These are phyloP conservation scores for Acrocyrtus sp. DNA, from an alignment of 2,888 invertebrate species.

Conservation along the genomic window DNA sequence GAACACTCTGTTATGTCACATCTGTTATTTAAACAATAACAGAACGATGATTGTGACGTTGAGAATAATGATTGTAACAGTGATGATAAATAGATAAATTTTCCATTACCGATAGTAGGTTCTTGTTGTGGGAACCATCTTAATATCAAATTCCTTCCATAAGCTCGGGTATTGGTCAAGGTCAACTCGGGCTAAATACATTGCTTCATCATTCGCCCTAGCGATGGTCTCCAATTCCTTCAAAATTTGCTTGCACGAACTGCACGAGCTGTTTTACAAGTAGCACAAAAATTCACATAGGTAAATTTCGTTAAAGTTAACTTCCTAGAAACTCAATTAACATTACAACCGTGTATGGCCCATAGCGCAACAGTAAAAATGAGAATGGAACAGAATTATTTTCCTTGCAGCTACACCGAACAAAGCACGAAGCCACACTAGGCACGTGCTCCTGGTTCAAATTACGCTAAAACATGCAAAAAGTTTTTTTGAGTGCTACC, in stretches of 20 bases:
- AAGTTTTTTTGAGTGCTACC: background rate
- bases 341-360: too few relatives aligned
- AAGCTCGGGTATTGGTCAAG: constrained; percentile 32
- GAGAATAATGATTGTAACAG: too few relatives aligned
- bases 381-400: background rate
- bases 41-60: too few relatives aligned
- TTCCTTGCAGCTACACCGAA: background rate
- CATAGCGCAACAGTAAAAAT: too few relatives aligned
- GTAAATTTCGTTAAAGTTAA: too few relatives aligned
- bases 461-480: background rate
- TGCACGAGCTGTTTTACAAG: constrained; percentile 9
- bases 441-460: background rate
- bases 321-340: too few relatives aligned
- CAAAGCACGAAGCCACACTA: background rate
- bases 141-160: constrained; percentile 33
- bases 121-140: constrained; percentile 33
- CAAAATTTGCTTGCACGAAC: constrained; percentile 16
- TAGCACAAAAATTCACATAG: background rate
- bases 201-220: constrained; percentile 17
- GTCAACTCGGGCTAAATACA: constrained; percentile 37
- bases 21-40: too few relatives aligned
- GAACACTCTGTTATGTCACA: too few relatives aligned
- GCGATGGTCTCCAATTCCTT: constrained; percentile 26
- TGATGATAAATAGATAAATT: too few relatives aligned
- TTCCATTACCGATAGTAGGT: too few relatives aligned